Evolutionary conservation across 2,797 vertebrate genomes (phyloP), one percentile per base, ranked within the genome.

Genomic region (Geotrypetes seraphini): DNA sequence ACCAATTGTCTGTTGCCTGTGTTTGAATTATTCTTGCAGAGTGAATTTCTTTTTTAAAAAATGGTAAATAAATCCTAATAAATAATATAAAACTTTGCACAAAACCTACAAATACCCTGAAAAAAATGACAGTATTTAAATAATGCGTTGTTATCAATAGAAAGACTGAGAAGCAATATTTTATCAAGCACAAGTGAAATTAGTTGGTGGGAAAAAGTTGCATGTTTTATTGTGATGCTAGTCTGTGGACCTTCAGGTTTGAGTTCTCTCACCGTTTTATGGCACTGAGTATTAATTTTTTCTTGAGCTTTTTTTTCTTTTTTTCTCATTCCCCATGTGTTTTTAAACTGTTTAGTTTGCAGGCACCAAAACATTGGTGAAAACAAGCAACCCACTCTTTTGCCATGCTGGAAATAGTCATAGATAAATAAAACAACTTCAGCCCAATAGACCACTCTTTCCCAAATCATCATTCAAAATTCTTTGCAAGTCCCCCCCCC

Each of bases 401-500:
- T 52, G 56, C 60, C 63, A 45, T 54, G 62, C 61, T 56, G 68
- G 70, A 75, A 66, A 69, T 78, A 77, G 66, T 57, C 69, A 61
- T 45, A 64, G 69, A 75, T 71, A 73, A n/a, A 75, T 66, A 71
- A 73, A 73, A 71, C 68, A 66, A 75, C 68, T 73, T 77, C 81
- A 73, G 68, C 66, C 72, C 71, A 71, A 66, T 72, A 77, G 78
- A 78, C 79, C 74, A 66, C 68, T 54, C 51, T 49, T 66, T 67
- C 70, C 57, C 71, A 72, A 83, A 73, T 79, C 74, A 81, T 83
- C 73, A 80, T 73, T 77, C 79, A 73, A 63, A n/a, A n/a, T 84
- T 84, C 85, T 73, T 74, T 83, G 71, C 77, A 79, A 69, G 72
- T 76, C 78, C 68, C 87, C 89, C 89, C 87, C 84, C n/a, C n/a